Conservation (phyloP, 2,113 vertebrate genomes). For the Thalassarche chlororhynchos region DNA sequence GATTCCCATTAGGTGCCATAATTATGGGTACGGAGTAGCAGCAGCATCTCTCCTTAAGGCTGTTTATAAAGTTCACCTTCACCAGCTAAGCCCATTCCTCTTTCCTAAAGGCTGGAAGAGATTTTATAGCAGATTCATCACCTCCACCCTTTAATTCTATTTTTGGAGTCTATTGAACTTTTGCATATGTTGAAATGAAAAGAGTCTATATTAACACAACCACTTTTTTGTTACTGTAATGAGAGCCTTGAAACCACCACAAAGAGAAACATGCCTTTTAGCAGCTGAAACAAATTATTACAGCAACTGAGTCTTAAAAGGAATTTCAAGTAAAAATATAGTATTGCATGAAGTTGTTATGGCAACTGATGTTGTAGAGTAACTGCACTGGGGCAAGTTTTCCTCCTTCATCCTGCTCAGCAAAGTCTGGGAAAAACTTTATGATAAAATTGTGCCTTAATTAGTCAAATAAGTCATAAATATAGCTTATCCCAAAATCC, state of each 20-base stretch:
- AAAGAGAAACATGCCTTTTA: slow-evolving; percentile 80
- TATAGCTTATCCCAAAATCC: slow-evolving; percentile 77
- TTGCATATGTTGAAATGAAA: slow-evolving; percentile 63
- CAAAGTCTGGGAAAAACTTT: slow-evolving; percentile 78
- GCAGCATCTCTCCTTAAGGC: neutral
- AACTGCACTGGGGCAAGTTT: slow-evolving; percentile 79
- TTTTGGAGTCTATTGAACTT: slow-evolving; percentile 58
- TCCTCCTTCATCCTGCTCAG: slow-evolving; percentile 73
- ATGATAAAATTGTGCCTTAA: slow-evolving; percentile 78
- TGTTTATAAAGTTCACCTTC: slow-evolving; percentile 56
- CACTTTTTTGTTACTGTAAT: slow-evolving; percentile 74
- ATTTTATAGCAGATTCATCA: slow-evolving; percentile 42
- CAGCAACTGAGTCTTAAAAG: slow-evolving; percentile 80
- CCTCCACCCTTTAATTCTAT: slow-evolving; percentile 52
- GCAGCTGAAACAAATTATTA: slow-evolving; percentile 81
- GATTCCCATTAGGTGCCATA: neutral
- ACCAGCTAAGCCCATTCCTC: neutral
- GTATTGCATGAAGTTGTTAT: slow-evolving; percentile 81
- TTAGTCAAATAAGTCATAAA: slow-evolving; percentile 82
- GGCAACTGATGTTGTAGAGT: slow-evolving; percentile 82
- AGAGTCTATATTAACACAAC: slow-evolving; percentile 65
- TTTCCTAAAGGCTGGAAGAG: slow-evolving; percentile 31
- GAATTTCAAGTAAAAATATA: slow-evolving; percentile 81
- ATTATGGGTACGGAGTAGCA: neutral
- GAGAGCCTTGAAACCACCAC: slow-evolving; percentile 77